Evolutionary conservation across 1,140 invertebrate species (phyloP), one percentile per base, ranked within the genome.

Genomic region (Drosophila funebris): DNA sequence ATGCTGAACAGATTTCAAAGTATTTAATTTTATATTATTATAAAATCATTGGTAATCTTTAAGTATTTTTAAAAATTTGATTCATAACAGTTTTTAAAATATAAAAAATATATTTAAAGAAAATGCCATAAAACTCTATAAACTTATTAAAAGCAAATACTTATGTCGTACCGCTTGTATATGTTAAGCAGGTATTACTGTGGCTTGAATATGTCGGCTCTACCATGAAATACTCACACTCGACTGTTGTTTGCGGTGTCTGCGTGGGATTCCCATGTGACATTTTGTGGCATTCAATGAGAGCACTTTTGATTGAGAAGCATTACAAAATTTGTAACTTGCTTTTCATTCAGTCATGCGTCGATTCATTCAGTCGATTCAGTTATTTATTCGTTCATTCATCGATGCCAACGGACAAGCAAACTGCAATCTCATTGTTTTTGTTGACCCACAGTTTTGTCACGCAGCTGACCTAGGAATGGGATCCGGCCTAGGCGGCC

Each of bases 361-460:
- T 39, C 24, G 56, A 27, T 48, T 31, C 53, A 50, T 57, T 52
- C 56, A 53, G n/a, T n/a, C n/a, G n/a, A n/a, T 54, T 61, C 56
- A 68, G 6, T 16, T 16, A 58, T 22, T 57, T 43, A 41, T 9
- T 31, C 39, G 54, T 27, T 48, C 52, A 57, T 57, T 48, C 63
- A 67, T 27, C 29, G 27, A 60, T 46, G 22, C 29, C 39, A 50
- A 50, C 39, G 37, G 9, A 11, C 18, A 22, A 31, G 8, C 48
- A 73, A 68, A 61, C 6, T 68, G 70, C 70, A 53, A 31, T 64
- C 54, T 73, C 70, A 73, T 73, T 73, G 70, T 73, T 73, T 50
- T 56, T 62, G 52, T 73, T 73, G 48, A 69, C 64, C 64, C 57
- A 68, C 64, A 73, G 66, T 62, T 73, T 73, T 69, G 63, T 73